Conservation (phyloP, 2,888 invertebrate genomes). For the Isotomurus palustris region DNA sequence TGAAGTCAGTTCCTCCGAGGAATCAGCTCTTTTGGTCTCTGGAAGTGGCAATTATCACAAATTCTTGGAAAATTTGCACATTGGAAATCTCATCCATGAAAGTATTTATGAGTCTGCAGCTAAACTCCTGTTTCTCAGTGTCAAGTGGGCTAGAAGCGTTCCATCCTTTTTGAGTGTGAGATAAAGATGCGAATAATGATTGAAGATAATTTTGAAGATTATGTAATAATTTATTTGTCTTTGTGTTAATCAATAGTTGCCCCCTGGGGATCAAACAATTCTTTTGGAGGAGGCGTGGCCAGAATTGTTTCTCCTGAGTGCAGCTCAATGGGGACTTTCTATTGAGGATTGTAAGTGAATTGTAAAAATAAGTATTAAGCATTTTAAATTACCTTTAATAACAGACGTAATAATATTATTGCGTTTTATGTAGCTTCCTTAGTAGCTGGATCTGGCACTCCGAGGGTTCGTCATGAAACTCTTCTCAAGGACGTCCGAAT, state of each 20-base stretch:
- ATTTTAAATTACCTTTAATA: constrained; percentile 1
- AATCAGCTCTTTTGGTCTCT: constrained; percentile 14
- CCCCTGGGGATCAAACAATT: constrained; percentile 66
- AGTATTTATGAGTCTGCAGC: constrained; percentile 67
- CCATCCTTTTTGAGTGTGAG: constrained; percentile 64
- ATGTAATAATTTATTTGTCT: neutral
- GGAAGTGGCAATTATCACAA: constrained; percentile 25
- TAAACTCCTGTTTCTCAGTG: constrained; percentile 68
- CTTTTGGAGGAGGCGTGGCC: constrained; percentile 76
- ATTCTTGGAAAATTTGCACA: constrained; percentile 48
- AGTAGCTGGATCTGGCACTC: constrained; percentile 52
- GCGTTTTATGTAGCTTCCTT: constrained; percentile 47
- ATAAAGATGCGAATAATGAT: neutral
- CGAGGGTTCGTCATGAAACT: constrained; percentile 55
- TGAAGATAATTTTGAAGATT: neutral
- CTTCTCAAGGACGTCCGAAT: constrained; percentile 58
- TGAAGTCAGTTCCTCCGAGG: constrained; percentile 67
- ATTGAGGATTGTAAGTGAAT: constrained; percentile 63
- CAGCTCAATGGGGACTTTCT: constrained; percentile 72
- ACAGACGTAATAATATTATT: constrained; percentile 1
- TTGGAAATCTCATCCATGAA: constrained; percentile 58
- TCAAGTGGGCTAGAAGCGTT: constrained; percentile 75
- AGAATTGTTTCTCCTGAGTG: constrained; percentile 75
- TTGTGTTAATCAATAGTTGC: constrained; percentile 53
- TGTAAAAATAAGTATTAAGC: constrained; percentile 7